These are phyloP conservation scores for Apis dorsata DNA, from an alignment of 1,140 invertebrate genomes.

Conservation along the genomic window DNA sequence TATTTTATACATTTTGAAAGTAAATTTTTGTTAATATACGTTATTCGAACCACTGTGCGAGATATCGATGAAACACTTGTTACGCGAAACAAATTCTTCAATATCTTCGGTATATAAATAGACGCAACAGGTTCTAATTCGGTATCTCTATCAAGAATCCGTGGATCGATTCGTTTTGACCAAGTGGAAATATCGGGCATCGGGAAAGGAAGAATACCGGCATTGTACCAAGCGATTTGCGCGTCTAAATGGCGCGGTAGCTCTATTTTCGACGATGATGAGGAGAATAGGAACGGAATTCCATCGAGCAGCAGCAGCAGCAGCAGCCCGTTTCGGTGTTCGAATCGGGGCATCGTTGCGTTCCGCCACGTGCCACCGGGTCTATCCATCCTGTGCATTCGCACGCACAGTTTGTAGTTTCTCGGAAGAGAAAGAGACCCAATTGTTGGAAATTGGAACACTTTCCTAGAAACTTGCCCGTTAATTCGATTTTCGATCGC, in stretches of 20 bases:
- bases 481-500: background rate
- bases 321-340: background rate
- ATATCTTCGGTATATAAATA: too few relatives aligned
- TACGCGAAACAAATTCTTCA: too few relatives aligned
- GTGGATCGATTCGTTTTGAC: too few relatives aligned
- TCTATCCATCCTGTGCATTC: background rate
- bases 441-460: background rate
- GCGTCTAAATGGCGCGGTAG: background rate
- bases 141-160: too few relatives aligned
- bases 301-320: background rate
- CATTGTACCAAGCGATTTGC: conserved; percentile 6
- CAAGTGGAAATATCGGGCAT: too few relatives aligned
- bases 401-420: background rate
- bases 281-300: background rate
- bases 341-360: background rate
- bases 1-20: too few relatives aligned
- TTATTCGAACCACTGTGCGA: too few relatives aligned
- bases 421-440: conserved; percentile 1
- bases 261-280: conserved; percentile 10
- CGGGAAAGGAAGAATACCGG: background rate
- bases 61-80: too few relatives aligned
- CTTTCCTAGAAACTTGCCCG: background rate
- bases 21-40: too few relatives aligned
- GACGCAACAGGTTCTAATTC: too few relatives aligned
- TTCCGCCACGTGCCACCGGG: background rate